These are phyloP conservation scores for Marasmarcha lunaedactyla DNA, from an alignment of 2,888 invertebrate genomes.

Conservation along the genomic window DNA sequence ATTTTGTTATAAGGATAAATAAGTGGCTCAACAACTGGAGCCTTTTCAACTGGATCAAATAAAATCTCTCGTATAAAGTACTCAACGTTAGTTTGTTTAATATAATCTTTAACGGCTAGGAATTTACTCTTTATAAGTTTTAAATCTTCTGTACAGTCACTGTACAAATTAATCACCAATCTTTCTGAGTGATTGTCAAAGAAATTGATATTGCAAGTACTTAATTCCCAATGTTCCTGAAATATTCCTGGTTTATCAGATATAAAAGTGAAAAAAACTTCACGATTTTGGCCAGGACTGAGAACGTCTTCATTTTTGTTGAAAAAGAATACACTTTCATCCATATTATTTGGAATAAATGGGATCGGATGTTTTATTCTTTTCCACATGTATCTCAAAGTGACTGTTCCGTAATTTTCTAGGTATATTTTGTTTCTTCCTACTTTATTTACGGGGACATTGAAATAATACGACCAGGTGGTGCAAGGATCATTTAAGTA, in stretches of 20 bases:
- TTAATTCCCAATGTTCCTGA: conserved; percentile 59
- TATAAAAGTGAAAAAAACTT: conserved; percentile 58
- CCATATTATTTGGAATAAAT: conserved; percentile 33
- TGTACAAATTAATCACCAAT: conserved; percentile 37
- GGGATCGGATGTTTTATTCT: conserved; percentile 34
- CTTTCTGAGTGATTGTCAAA: conserved; percentile 33
- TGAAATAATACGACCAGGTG: conserved; percentile 54
- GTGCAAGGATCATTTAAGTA: conserved; percentile 33
- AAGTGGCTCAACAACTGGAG: conserved; percentile 28
- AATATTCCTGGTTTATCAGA: conserved; percentile 40
- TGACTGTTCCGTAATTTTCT: conserved; percentile 61
- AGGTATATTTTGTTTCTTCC: conserved; percentile 45
- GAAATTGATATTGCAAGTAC: conserved; percentile 47
- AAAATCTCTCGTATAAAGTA: conserved; percentile 26
- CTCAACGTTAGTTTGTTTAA: not conserved
- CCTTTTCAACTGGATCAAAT: conserved; percentile 26
- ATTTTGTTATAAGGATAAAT: conserved; percentile 43
- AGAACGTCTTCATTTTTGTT: conserved; percentile 67
- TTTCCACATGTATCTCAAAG: conserved; percentile 62
- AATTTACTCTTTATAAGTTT: conserved; percentile 26
- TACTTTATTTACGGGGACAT: conserved; percentile 33
- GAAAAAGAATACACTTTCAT: conserved; percentile 63
- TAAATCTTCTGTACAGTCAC: conserved; percentile 37
- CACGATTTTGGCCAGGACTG: conserved; percentile 54
- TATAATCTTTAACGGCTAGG: not conserved